Percentiles rank a stretch among this genome's conserved stretches.
Evolutionary conservation across 2,888 invertebrate genomes (phyloP).

Genomic region (Sceliomorpha sp.): DNA sequence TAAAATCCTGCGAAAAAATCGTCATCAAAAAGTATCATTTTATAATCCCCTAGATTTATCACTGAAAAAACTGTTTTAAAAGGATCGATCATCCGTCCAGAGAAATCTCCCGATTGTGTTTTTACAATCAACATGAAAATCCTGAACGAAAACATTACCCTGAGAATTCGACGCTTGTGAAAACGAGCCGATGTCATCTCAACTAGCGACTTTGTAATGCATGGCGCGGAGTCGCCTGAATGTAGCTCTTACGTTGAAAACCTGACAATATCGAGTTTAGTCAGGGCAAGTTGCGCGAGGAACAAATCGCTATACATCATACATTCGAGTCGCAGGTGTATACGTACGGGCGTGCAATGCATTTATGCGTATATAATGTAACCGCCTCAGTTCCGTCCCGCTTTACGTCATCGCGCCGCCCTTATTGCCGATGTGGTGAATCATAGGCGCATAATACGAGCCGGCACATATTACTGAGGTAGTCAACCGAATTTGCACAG

Average conservation of each 20-base stretch:
- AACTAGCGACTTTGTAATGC: slow-evolving; percentile 2
- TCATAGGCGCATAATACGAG: slow-evolving; percentile 43
- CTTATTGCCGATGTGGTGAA: slow-evolving; percentile 36
- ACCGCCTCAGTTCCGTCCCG: slow-evolving; percentile 28
- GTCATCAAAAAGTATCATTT: too few species aligned
- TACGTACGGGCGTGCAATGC: slow-evolving; percentile 36
- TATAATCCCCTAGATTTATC: too few species aligned
- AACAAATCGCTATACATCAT: slow-evolving; percentile 22
- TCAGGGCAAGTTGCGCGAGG: slow-evolving; percentile 14
- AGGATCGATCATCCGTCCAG: not conserved
- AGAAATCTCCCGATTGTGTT: slow-evolving; percentile 1
- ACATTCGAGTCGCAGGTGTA: slow-evolving; percentile 24
- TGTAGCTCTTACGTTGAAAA: slow-evolving; percentile 8
- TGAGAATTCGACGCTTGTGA: slow-evolving; percentile 5
- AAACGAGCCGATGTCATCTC: slow-evolving; percentile 3
- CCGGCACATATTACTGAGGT: slow-evolving; percentile 34
- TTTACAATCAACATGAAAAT: slow-evolving; percentile 10
- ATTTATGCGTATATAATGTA: slow-evolving; percentile 51
- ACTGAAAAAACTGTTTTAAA: too few species aligned
- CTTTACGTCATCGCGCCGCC: slow-evolving; percentile 32
- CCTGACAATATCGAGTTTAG: slow-evolving; percentile 34
- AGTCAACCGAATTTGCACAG: slow-evolving; percentile 31
- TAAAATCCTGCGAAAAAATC: too few species aligned
- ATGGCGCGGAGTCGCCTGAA: slow-evolving; percentile 1
- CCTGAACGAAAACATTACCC: slow-evolving; percentile 10